Base-by-base conservation (phyloP, 2,797 vertebrate species). In the Apodemus agrarius region DNA sequence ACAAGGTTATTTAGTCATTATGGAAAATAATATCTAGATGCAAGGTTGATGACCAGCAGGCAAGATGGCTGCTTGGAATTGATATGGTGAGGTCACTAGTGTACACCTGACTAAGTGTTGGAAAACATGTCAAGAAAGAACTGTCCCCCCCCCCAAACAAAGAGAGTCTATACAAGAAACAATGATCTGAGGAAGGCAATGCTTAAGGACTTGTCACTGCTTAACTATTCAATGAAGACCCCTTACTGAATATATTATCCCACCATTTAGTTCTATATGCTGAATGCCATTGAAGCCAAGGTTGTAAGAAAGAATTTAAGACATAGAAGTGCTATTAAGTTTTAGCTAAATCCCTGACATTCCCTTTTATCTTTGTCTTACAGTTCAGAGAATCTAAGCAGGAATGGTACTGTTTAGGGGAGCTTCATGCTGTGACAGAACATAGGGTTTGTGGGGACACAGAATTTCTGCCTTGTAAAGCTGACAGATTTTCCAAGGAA, bases 201-300 rank as follows among this genome's bases (percentile, higher is more conserved):
- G 78, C 67, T 13, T 90, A 78, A 89, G 40, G 29, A 63, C 21
- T 67, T 13, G 63, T 10, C 59, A 89, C 94, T 74, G 95, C 81
- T 40, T 5, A 95, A 43, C 89, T 89, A 90, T 49, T 40, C 67
- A 89, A 9, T 76, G 65, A 84, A 59, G 61, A 31, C 87, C 74
- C 67, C 37, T 72, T 80, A 31, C 9, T 90, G 84, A 88, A 76
- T 93, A 75, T 75, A 49, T 91, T 89, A 37, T 61, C 85, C 8
- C 13, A 31, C 91, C 49, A 94, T 52, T 59, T 91, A 87, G 37
- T 24, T 91, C 31, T 69, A 14, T n/a, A 78, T 97, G 83, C 96
- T 86, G 89, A 95, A 89, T n/a, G 1, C 90, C 78, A 90, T 89
- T 97, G 43, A 83, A 87, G 79, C 31, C 82, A 94, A 24, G 82